Evolutionary conservation across 2,113 vertebrate genomes (phyloP).

Genomic region (Pelodiscus sinensis): DNA sequence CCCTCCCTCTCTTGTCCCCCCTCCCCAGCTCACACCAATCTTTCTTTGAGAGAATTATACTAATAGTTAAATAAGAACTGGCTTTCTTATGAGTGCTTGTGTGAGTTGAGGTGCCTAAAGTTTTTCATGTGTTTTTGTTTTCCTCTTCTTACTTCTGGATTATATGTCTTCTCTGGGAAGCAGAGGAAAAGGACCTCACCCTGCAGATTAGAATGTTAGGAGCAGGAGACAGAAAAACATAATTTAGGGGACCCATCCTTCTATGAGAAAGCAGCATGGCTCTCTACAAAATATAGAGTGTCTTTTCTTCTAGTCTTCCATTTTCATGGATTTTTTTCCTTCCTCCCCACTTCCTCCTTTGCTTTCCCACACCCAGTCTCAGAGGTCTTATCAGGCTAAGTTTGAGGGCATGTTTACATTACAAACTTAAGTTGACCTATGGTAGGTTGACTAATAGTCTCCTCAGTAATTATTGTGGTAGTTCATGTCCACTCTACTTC

Average conservation of each 20-base stretch:
- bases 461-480: neutral
- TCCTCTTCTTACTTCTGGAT: neutral
- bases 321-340: neutral
- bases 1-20: neutral
- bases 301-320: neutral
- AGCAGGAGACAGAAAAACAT: neutral
- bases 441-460: neutral
- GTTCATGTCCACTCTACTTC: neutral
- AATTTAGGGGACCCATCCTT: neutral
- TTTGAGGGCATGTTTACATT: neutral
- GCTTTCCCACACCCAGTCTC: neutral
- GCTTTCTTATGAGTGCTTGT: neutral
- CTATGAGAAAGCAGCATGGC: neutral
- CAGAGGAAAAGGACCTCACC: neutral
- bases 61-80: neutral
- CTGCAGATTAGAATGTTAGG: neutral
- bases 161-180: neutral
- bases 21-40: too few species aligned
- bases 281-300: neutral
- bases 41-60: neutral
- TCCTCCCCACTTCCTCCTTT: neutral
- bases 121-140: neutral
- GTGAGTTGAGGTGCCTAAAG: neutral
- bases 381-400: accelerated
- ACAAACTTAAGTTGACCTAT: neutral